Evolutionary conservation across 23 tunicate species (phyloP), one percentile per base, ranked within the genome.

Genomic region (Halocynthia aurantium): DNA sequence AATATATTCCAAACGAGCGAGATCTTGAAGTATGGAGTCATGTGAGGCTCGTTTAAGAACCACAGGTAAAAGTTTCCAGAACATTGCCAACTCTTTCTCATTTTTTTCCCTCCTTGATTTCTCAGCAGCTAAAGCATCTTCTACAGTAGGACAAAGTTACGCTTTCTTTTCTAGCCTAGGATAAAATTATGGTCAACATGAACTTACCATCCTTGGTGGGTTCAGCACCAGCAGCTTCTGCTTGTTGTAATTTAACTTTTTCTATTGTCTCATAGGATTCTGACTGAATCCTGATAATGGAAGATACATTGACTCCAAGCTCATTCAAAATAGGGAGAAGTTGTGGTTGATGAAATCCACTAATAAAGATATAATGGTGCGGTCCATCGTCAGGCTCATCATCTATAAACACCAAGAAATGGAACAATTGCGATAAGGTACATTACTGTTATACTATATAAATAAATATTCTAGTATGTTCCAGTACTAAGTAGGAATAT

Each of bases 331-430:
- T 73, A 6, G 82, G 85, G 11, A 92, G 73, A 22, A 92, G 57
- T 63, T 86, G 92, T 6, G 92, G 80, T 70, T 82, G 85, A 31
- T 73, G 52, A 57, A 92, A 92, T 22, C 98, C 98, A 66, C 92
- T 86, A 75, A 92, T 58, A 44, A 92, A 79, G 13, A 92, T 80
- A 76, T 92, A 92, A 83, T 92, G 98, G 19, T 86, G 78, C 17
- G 98, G 98, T 49, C 98, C 98, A 70, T 86, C 84, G 22, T 82
- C 86, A 12, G 98, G 98, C 72, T 92, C 98, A 75, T 92, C 98
- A 81, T 90, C 97, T 90, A 62, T 52, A 71, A 31, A 61, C 44
- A 31, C 44, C 44, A 31, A 31, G 44, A 31, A 31, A 31, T 31
- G 1, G 4, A 31, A 31, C 44, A 31, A 31, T 31, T 31, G 44